Conservation (phyloP, 2,113 vertebrate genomes). For the Montifringilla adamsi region DNA sequence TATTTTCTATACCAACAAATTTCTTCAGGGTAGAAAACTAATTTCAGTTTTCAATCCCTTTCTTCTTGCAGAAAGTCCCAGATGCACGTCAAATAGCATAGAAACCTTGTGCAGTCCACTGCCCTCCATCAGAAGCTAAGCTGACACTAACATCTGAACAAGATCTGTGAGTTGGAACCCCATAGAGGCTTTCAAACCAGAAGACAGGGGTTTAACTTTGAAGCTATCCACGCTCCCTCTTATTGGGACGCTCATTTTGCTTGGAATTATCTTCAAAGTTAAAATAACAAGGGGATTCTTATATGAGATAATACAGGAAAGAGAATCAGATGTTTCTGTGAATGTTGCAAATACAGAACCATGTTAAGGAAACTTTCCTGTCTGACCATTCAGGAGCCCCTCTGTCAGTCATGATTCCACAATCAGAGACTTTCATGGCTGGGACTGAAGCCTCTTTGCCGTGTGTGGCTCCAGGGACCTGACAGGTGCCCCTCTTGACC, state of each 20-base stretch:
- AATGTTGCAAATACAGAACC: background rate
- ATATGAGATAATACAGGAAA: background rate
- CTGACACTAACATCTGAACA: background rate
- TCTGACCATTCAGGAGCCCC: background rate
- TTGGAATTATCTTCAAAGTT: background rate
- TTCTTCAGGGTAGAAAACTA: background rate
- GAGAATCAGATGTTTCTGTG: background rate
- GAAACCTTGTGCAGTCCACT: background rate
- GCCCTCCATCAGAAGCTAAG: background rate
- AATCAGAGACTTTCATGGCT: background rate
- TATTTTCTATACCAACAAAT: background rate
- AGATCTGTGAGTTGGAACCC: background rate
- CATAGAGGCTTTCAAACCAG: background rate
- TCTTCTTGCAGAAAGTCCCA: background rate
- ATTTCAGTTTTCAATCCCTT: background rate
- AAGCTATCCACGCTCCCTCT: background rate
- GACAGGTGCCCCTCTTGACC: background rate
- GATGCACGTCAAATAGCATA: background rate
- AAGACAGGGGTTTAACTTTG: background rate
- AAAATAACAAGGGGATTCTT: background rate
- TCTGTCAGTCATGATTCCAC: background rate
- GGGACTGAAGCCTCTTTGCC: background rate
- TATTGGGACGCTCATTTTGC: background rate
- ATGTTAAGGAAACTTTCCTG: background rate
- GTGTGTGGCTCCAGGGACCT: fast-evolving